Evolutionary conservation across 1,140 invertebrate species (phyloP).

Genomic region (Drosophila biarmipes): DNA sequence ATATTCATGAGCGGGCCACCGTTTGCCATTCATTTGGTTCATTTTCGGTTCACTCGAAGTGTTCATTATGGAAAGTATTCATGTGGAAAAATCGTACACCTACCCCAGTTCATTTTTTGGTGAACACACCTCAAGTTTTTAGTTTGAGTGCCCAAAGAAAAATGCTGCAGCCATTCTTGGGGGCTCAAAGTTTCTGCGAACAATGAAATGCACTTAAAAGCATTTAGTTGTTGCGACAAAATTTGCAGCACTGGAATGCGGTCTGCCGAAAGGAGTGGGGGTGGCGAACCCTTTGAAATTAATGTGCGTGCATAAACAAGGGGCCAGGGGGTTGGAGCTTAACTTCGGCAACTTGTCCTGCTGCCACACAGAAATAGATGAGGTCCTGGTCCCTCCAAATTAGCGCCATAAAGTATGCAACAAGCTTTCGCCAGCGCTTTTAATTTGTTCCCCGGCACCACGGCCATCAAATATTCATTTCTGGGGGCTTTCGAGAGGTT

Average conservation of each 20-base stretch:
- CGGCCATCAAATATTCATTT: constrained; percentile 79
- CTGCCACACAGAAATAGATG: constrained; percentile 26
- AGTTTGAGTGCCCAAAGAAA: constrained; percentile 5
- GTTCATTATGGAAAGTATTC: no score
- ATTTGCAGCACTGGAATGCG: constrained; percentile 72
- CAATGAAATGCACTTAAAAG: constrained; percentile 80
- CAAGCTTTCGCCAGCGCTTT: constrained; percentile 71
- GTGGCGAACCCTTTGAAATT: constrained; percentile 60
- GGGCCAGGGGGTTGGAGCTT: constrained; percentile 30
- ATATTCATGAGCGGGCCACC: constrained; percentile 51
- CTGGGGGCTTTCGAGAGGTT: constrained; percentile 10
- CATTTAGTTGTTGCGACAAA: constrained; percentile 77
- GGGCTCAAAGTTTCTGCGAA: constrained; percentile 19
- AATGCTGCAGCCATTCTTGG: constrained; percentile 11
- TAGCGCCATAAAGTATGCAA: constrained; percentile 82
- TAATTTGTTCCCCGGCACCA: constrained; percentile 66
- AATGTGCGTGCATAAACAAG: constrained; percentile 80
- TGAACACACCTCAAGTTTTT: constrained; percentile 36
- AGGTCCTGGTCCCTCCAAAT: constrained; percentile 45
- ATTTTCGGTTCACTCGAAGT: neutral
- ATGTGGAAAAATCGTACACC: no score
- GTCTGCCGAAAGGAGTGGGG: constrained; percentile 26
- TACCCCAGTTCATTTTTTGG: neutral
- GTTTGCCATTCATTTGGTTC: neutral
- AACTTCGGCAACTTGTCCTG: constrained; percentile 57